Base-by-base conservation (phyloP, 2,888 invertebrate species). In the Ischnura elegans region DNA sequence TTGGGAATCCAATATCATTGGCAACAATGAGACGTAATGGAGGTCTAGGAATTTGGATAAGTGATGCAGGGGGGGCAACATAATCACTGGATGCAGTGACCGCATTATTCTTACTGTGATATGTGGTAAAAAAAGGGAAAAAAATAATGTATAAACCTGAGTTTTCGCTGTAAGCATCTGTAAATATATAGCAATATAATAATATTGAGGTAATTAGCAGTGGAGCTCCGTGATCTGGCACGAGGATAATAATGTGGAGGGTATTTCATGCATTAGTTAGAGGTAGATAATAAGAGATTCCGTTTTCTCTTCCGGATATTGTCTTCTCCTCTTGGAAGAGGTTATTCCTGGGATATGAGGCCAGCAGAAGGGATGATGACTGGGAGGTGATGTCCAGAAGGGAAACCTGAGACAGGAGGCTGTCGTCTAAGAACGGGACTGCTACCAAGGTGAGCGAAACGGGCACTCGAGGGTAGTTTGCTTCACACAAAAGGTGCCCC, bases 201-300 rank as follows among this genome's bases (percentile, higher is more conserved):
- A 93, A 93, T 93, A 87, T 93, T 93, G 93, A 93, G 90, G 90
- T 90, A 90, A 90, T 90, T 90, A 90, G 90, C 90, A 90, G 90
- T 90, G 90, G 90, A 90, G 90, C 90, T 90, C 90, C 90, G 90
- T 90, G 90, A 90, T 90, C 90, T 66, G 90, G 66, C 90, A 90
- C 90, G 90, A 90, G 90, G 90, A 90, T 90, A n/a, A 90, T 90
- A n/a, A 90, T 90, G 90, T 90, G 90, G 90, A 90, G 90, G 90
- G 90, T 90, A 90, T 51, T 87, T 90, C 61, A 90, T 90, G 90
- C 45, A 43, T 61, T 61, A 66, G 61, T 90, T 90, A 90, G 90
- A 90, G 90, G 90, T 90, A 90, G 90, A 90, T 90, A 61, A 90
- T 90, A 90, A 90, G 90, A 90, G 90, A 90, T 90, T 90, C 90